Evolutionary conservation across 2,888 invertebrate genomes (phyloP), one percentile per base, ranked within the genome.

Genomic region (Papilio gigon): DNA sequence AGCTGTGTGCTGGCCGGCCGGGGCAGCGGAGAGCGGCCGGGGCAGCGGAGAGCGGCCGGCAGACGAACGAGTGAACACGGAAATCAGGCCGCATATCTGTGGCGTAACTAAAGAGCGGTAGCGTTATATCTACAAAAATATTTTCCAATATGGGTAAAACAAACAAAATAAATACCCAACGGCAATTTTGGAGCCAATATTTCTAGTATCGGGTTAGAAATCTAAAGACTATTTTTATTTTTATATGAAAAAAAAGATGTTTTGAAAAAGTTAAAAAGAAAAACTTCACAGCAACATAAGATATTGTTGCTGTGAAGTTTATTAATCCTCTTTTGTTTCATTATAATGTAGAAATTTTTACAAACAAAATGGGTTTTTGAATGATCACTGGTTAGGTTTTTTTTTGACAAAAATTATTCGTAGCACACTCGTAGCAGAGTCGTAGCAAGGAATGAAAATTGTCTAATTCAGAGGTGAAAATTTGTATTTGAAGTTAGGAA

Each of bases 1-100:
- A 70, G 65, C 65, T 30, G 71, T 66, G 71, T 70, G n/a, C 62
- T 71, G 65, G 59, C 70, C 64, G 61, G 65, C 50, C 64, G 30
- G 6, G 27, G 53, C 60, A 65, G 64, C 71, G 71, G 56, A 44
- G 63, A 62, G 70, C 37, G 14, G 33, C 11, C 33, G 11, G 37
- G 3, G 67, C 27, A 73, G 56, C 25, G 40, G 61, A 37, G 61
- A 25, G 27, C 37, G 44, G 25, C 50, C 50, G 25, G 20, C 4
- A 61, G 33, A 71, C 33, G 17, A 17, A 44, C 60, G 60, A 47
- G 35, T 47, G 42, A 44, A 27, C 17, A 50, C 47, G 40, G 60
- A 40, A 61, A 61, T 62, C 22, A 61, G 67, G 50, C 37, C 67
- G 50, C 37, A 35, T n/a, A 42, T 44, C 3, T 35, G 40, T 40